Base-by-base conservation (phyloP, 2,888 invertebrate genomes). In the Leptogaster cylindrica region DNA sequence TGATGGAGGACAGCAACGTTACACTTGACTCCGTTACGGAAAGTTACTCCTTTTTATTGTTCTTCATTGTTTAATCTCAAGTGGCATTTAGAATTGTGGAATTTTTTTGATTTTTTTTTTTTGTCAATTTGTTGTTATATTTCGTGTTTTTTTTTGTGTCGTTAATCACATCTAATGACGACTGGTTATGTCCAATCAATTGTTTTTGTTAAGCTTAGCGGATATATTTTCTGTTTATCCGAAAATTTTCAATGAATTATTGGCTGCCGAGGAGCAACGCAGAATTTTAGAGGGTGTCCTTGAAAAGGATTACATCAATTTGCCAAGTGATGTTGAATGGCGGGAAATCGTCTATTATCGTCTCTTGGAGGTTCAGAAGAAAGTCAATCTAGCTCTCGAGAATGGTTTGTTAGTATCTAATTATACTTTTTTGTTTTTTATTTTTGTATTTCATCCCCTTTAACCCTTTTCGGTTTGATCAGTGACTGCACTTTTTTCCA, bases 161-260 rank as follows among this genome's bases (percentile, higher is more conserved):
- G n/a, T 55, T 2, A 36, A 8, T 36, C 18, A n/a, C 3, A 18
- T 18, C 2, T 16, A n/a, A 10, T 20, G 7, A 33, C 18, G 36
- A 7, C 33, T 16, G 18, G 55, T 10, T 10, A 78, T 80, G 79
- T 70, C 78, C 36, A 78, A 77, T 71, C 77, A 79, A 65, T 71
- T 81, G 10, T 79, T 81, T 69, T 77, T 79, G 67, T 74, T 81
- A 44, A 78, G 78, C 63, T 73, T 79, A 68, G 80, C 81, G 14
- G 78, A 88, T 74, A 82, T 89, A 44, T 89, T 90, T 76, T 84
- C 84, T 12, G 84, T 87, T 4, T 88, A 90, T 74, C 87, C 89
- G 1, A 85, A 84, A 73, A 80, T 89, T 2, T 82, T 91, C 77
- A 85, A 86, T 1, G 83, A 87, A 68, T 78, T 89, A 71, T 79